phyloP scores from a whole-genome alignment of 2,797 vertebrate species.

The Chrysolophus pictus region DNA sequence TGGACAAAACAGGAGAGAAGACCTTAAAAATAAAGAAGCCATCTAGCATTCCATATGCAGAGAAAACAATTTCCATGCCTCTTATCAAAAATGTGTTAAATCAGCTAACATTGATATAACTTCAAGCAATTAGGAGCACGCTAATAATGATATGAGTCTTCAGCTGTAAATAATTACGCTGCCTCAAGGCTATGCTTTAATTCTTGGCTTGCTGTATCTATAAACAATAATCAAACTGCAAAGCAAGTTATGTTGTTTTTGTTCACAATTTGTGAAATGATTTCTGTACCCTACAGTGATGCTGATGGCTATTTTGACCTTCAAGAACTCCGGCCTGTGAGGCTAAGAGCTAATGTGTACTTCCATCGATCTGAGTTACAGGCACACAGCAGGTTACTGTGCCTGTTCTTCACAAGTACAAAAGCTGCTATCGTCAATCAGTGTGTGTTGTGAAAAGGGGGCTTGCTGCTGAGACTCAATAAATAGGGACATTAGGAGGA shows the following conservation, averaged over 20 bases:
- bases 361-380: constrained; percentile 87
- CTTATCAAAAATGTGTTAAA: constrained; percentile 93
- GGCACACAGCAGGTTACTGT: constrained; percentile 79
- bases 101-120: constrained; percentile 99
- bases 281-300: constrained; percentile 90
- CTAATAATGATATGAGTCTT: constrained; percentile 99
- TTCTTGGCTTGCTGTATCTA: constrained; percentile 97
- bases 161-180: constrained; percentile 99
- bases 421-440: constrained; percentile 81
- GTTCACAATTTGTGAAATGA: constrained; percentile 87
- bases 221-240: constrained; percentile 99
- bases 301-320: constrained; percentile 94
- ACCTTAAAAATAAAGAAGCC: constrained; percentile 77
- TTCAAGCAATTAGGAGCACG: constrained; percentile 99
- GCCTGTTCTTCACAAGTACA: constrained; percentile 80
- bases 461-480: constrained; percentile 86
- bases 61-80: constrained; percentile 91
- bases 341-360: constrained; percentile 83
- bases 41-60: constrained; percentile 87
- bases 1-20: constrained; percentile 43
- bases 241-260: constrained; percentile 91
- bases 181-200: constrained; percentile 98
- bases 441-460: constrained; percentile 81
- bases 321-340: constrained; percentile 86
- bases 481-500: constrained; percentile 88